Conservation (phyloP, 2,888 invertebrate genomes). For the Malthinus flaveolus region DNA sequence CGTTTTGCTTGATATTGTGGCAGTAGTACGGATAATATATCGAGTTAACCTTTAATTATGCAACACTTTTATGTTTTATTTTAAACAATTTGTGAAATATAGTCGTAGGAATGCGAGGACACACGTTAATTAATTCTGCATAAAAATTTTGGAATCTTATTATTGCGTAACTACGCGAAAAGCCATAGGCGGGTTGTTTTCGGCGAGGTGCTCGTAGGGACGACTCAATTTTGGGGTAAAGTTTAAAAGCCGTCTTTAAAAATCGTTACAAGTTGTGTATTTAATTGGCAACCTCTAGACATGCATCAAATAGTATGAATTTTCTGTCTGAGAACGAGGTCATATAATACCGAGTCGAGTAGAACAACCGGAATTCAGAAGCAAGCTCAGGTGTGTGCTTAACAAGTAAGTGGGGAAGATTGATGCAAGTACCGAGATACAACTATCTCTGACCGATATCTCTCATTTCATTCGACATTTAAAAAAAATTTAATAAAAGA, state of each 20-base stretch:
- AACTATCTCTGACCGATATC: conserved; percentile 43
- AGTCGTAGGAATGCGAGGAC: too few species aligned
- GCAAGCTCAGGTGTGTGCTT: conserved; percentile 37
- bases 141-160: too few species aligned
- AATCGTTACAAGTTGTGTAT: not conserved
- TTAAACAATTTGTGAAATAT: too few species aligned
- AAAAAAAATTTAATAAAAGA: conserved; percentile 15
- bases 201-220: not conserved
- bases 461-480: conserved; percentile 37
- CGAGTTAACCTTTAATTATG: too few species aligned
- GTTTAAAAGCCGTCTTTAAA: not conserved
- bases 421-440: conserved; percentile 38
- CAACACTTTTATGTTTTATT: too few species aligned
- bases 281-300: conserved; percentile 18
- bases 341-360: conserved; percentile 31
- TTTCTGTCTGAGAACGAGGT: conserved; percentile 31
- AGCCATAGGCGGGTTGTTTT: not conserved
- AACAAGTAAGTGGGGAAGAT: conserved; percentile 37
- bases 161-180: too few species aligned
- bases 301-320: conserved; percentile 25
- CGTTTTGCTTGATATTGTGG: too few species aligned
- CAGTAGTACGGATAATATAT: too few species aligned
- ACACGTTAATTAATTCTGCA: too few species aligned
- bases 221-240: not conserved
- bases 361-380: conserved; percentile 40